phyloP scores from a whole-genome alignment of 1,140 invertebrate genomes.

The Propsilocerus akamusi region DNA sequence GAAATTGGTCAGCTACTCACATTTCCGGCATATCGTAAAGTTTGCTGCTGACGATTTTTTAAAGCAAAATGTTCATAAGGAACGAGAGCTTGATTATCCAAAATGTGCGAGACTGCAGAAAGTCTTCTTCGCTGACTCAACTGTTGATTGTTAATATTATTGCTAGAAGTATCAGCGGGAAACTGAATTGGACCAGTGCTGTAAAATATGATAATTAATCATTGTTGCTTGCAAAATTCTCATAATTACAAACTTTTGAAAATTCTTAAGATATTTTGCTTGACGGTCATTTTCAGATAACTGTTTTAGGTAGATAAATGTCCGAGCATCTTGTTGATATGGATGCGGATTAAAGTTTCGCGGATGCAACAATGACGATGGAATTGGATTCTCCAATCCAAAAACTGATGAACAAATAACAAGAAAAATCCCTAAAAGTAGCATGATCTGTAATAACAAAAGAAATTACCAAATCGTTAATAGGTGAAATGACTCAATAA shows the following conservation, averaged over 20 bases:
- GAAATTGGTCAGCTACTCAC: neutral
- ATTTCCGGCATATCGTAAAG: too few species aligned
- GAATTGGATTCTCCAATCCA: neutral
- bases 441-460: too few species aligned
- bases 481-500: too few species aligned
- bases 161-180: neutral
- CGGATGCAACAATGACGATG: neutral
- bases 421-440: too few species aligned
- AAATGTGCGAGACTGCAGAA: neutral
- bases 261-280: neutral
- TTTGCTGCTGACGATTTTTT: too few species aligned
- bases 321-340: neutral
- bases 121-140: neutral
- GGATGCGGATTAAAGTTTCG: constrained; percentile 5
- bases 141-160: neutral
- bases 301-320: neutral
- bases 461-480: too few species aligned
- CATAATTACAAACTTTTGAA: neutral
- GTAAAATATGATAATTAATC: too few species aligned
- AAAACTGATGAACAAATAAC: too few species aligned
- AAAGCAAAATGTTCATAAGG: neutral
- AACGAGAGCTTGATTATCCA: neutral
- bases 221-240: neutral
- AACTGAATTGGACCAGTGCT: neutral
- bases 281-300: neutral